Conservation (phyloP, 1,140 invertebrate species). For the Drepana arcuata region DNA sequence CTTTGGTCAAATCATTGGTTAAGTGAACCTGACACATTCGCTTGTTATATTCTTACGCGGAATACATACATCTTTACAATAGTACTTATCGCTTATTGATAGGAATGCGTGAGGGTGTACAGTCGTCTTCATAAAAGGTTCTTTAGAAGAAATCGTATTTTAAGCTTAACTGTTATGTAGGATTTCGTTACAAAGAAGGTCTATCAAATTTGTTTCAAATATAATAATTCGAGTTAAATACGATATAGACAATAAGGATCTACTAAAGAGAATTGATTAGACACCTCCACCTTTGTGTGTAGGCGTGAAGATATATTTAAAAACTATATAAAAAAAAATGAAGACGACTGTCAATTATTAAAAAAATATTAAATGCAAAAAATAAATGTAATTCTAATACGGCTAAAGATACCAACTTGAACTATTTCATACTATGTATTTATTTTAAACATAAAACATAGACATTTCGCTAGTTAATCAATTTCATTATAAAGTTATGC, state of each 20-base stretch:
- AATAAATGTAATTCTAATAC: slow-evolving; percentile 25
- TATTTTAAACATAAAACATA: slow-evolving; percentile 33
- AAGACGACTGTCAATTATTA: too few relatives aligned
- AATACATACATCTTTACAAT: slow-evolving; percentile 23
- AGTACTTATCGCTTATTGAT: slow-evolving; percentile 29
- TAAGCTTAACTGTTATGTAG: not conserved
- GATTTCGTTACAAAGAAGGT: not conserved
- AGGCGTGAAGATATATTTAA: too few relatives aligned
- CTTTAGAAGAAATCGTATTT: not conserved
- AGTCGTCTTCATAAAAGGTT: slow-evolving; percentile 12
- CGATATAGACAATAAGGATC: too few relatives aligned
- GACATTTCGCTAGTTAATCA: slow-evolving; percentile 40
- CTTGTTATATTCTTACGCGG: slow-evolving; percentile 5
- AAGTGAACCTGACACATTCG: slow-evolving; percentile 45
- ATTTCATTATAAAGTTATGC: slow-evolving; percentile 39
- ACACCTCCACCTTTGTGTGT: too few relatives aligned
- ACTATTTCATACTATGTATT: slow-evolving; percentile 47
- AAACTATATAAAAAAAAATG: too few relatives aligned
- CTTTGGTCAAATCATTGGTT: slow-evolving; percentile 71
- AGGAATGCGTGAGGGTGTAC: slow-evolving; percentile 43
- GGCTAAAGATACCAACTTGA: slow-evolving; percentile 56
- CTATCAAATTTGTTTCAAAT: not conserved
- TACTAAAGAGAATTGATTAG: too few relatives aligned
- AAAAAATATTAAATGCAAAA: slow-evolving; percentile 5
- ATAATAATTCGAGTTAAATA: too few relatives aligned